Base-by-base conservation (phyloP, 2,113 vertebrate species). In the Verasper variegatus region DNA sequence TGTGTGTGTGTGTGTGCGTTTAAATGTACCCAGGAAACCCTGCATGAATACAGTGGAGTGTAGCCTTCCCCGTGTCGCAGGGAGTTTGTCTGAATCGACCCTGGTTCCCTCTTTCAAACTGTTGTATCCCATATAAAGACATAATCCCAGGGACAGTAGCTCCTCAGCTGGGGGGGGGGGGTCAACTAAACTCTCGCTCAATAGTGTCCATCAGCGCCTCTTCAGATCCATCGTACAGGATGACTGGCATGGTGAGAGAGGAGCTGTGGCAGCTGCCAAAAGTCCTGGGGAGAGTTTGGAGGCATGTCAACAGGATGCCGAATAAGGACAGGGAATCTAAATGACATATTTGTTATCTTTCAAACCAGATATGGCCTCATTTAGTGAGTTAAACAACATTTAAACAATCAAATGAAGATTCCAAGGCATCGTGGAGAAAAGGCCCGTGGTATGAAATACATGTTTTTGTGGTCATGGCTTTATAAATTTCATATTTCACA, bases 151-250 rank as follows among this genome's bases (percentile, higher is more conserved):
- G 5, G 15, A 67, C n/a, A 49, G 20, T n/a, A 51, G 45, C 52
- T 61, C 35, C 47, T 73, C 58, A 37, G 47, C 47, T 70, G n/a
- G 67, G 24, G 51, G 47, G 15, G 18, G 15, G 18, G 59, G 72
- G 83, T 94, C 91, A 95, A 40, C 90, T 92, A 68, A 93, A 95
- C 45, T 95, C 94, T 23, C 84, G 90, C 77, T 93, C 94, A 59
- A 95, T 95, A n/a, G 89, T 93, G 65, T 93, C 92, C 94, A 95
- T 95, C 74, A 95, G 89, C 78, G 94, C 94, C 68, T 94, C 94
- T 65, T 95, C 94, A 14, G 92, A 92, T 72, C 92, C 88, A 69
- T 95, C 84, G 21, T 95, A 95, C 71, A 85, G 78, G 59, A 91
- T 82, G 56, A 89, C 82, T 21, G 94, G 86, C 57, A 70, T 83